Conservation (phyloP, 2,888 invertebrate genomes). For the Drosophila macrospina region DNA sequence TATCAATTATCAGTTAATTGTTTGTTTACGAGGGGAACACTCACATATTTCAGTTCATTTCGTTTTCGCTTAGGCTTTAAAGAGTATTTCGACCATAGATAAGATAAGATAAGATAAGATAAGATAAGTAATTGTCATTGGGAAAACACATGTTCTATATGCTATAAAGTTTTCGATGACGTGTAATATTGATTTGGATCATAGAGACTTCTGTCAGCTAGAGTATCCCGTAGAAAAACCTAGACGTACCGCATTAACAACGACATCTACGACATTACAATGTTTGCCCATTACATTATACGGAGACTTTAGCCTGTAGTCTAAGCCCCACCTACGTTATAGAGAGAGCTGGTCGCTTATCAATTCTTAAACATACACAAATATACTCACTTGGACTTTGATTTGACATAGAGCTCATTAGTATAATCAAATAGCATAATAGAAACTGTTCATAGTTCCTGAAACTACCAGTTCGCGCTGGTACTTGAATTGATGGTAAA, state of each 20-base stretch:
- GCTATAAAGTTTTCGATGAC: conserved; percentile 33
- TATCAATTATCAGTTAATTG: conserved; percentile 77
- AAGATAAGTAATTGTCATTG: conserved; percentile 3
- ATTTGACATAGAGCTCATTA: conserved; percentile 50
- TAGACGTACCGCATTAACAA: conserved; percentile 32
- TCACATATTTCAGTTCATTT: conserved; percentile 22
- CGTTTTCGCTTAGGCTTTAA: conserved; percentile 19
- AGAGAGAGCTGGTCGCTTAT: conserved; percentile 46
- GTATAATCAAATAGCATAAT: conserved; percentile 26
- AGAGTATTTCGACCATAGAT: conserved; percentile 13
- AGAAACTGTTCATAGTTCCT: conserved; percentile 24
- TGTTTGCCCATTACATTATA: conserved; percentile 33
- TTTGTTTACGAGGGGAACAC: conserved; percentile 66
- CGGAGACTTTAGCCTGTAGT: conserved; percentile 44
- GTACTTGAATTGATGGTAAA: conserved; percentile 14
- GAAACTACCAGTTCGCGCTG: conserved; percentile 46
- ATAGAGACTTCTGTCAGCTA: conserved; percentile 6
- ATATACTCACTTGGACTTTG: conserved; percentile 60
- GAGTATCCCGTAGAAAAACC: conserved; percentile 24
- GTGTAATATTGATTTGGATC: conserved; percentile 28
- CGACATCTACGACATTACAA: conserved; percentile 19
- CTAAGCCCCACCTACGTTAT: conserved; percentile 36
- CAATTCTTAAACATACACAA: conserved; percentile 50
- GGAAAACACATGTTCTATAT: conserved; percentile 35
- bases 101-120: conserved; percentile 32